phyloP scores from a whole-genome alignment of 2,888 invertebrate species.

The Leptopilina syphax region DNA sequence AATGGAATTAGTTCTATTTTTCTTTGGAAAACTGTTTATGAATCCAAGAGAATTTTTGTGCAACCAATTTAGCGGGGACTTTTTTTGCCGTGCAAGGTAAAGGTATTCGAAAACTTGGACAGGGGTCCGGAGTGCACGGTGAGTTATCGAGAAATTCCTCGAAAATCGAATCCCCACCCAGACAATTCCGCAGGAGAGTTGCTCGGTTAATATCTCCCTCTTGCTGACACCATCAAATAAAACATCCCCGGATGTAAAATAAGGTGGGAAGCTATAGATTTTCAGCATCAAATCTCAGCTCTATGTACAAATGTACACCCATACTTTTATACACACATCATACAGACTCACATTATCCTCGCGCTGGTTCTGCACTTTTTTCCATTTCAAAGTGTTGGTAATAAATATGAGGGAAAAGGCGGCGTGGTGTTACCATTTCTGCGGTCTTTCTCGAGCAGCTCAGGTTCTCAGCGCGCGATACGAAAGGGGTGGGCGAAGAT shows the following conservation, averaged over 20 bases:
- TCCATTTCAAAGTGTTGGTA: slow-evolving; percentile 61
- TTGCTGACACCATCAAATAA: slow-evolving; percentile 72
- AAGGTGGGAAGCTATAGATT: slow-evolving; percentile 41
- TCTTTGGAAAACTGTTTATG: too few species aligned
- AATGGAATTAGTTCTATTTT: too few species aligned
- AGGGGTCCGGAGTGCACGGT: slow-evolving; percentile 14
- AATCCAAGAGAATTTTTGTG: too few species aligned
- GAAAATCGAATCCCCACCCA: slow-evolving; percentile 65
- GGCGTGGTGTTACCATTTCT: slow-evolving; percentile 37
- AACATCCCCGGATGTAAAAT: slow-evolving; percentile 58
- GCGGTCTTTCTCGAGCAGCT: slow-evolving; percentile 44
- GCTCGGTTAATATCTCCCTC: slow-evolving; percentile 69
- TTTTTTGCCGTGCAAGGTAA: background rate
- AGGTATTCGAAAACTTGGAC: slow-evolving; percentile 37
- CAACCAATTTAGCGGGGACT: too few species aligned
- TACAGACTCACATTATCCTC: slow-evolving; percentile 45
- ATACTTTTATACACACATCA: slow-evolving; percentile 7
- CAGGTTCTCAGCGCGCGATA: slow-evolving; percentile 38
- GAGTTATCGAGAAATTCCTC: slow-evolving; percentile 59
- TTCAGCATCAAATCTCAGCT: slow-evolving; percentile 32
- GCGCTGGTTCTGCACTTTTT: slow-evolving; percentile 71
- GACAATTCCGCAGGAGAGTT: slow-evolving; percentile 66
- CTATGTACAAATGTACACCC: slow-evolving; percentile 26
- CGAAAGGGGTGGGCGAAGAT: slow-evolving; percentile 28
- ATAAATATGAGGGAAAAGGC: slow-evolving; percentile 64